Percentiles rank a stretch among this genome's conserved stretches.
These are phyloP conservation scores for Eunapius fragilis DNA, from an alignment of 37 sponge, comb jelly and placozoan species.

Conservation along the genomic window DNA sequence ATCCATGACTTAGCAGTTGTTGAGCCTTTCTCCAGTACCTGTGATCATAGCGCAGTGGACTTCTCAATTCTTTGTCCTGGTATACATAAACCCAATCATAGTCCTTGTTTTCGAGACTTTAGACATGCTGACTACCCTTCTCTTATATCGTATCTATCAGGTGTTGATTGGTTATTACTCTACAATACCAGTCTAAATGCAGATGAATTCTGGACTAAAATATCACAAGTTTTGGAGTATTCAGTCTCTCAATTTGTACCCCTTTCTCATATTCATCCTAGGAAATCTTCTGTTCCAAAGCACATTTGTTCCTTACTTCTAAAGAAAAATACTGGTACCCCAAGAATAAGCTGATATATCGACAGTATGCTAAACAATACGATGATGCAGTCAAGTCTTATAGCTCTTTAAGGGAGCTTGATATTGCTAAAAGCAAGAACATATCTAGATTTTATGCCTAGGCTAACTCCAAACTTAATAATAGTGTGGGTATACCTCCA, in stretches of 20 bases:
- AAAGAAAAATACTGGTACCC: not conserved
- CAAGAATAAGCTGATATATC: not conserved
- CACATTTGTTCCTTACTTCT: not conserved
- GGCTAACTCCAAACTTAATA: not conserved
- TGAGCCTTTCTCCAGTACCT: not conserved
- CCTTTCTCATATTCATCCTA: not conserved
- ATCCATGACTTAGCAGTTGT: not conserved
- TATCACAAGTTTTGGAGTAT: not conserved
- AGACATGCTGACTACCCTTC: not conserved
- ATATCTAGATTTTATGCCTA: not conserved
- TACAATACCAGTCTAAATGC: not conserved
- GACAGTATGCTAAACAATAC: not conserved
- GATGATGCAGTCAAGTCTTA: not conserved
- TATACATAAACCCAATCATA: not conserved
- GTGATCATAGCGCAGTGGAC: not conserved
- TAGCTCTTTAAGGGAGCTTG: not conserved
- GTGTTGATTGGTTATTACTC: not conserved
- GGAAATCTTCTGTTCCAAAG: not conserved
- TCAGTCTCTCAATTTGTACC: not conserved
- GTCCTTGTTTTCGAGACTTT: not conserved
- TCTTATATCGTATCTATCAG: not conserved
- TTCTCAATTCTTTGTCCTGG: not conserved
- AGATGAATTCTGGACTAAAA: not conserved
- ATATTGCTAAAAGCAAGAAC: not conserved
- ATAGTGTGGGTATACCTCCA: not conserved